phyloP scores from a whole-genome alignment of 2,888 invertebrate genomes.

The Stenchaetothrips biformis region DNA sequence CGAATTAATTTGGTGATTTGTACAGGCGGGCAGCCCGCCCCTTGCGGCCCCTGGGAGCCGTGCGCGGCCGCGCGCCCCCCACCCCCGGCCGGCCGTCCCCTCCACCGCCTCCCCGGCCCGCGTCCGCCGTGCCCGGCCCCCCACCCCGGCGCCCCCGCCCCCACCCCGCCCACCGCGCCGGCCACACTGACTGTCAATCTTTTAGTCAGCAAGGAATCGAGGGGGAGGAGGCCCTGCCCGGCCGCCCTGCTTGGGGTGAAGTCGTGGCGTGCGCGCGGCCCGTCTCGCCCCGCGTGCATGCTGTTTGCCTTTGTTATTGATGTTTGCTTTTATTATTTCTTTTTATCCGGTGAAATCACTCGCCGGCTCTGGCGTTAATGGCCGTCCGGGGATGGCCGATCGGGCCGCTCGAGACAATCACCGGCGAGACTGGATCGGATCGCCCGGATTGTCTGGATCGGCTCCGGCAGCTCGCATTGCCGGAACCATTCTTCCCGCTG shows the following conservation, averaged over 20 bases:
- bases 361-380: no score
- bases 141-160: neutral
- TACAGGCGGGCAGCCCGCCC: neutral
- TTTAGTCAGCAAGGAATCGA: constrained; percentile 4
- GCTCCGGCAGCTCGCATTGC: no score
- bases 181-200: neutral
- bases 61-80: neutral
- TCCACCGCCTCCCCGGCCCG: neutral
- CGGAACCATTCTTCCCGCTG: neutral
- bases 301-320: neutral
- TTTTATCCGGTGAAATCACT: no score
- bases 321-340: neutral
- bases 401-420: no score
- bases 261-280: neutral
- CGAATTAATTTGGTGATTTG: constrained; percentile 23
- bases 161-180: neutral
- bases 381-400: no score
- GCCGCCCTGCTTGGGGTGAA: neutral
- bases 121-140: neutral
- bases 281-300: neutral
- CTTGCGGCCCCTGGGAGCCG: neutral
- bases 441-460: no score
- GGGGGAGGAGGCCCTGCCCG: neutral
- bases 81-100: neutral
- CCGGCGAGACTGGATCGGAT: no score